Base-by-base conservation (phyloP, 2,888 invertebrate species). In the Andrena praecox region DNA sequence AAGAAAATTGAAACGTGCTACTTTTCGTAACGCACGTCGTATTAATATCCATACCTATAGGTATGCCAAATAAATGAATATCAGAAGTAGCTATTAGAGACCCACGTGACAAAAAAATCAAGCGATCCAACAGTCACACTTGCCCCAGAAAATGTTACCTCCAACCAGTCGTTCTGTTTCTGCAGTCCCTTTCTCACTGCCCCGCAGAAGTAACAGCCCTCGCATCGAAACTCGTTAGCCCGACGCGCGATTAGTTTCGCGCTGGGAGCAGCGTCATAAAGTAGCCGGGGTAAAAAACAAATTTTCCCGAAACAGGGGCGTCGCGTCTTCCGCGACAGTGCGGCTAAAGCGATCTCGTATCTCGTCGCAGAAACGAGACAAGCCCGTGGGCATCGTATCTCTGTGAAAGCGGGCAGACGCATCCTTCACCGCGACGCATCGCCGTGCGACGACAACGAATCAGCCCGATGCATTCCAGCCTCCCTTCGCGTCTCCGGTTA, bases 281-380 rank as follows among this genome's bases (percentile, higher is more conserved):
- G n/a, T 10, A 31, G 54, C 0, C 20, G 0, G 35, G 16, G 42
- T 29, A 31, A 42, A 31, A 29, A 71, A 63, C 52, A 63, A 31
- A 76, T 70, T 62, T 76, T 62, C 54, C 33, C 70, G 42, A 63
- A 69, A 70, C 52, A 52, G 52, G 10, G 70, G 42, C 70, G 62
- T 16, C 52, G 48, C 33, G 12, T 63, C 76, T 76, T 42, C 35
- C 35, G 29, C 54, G 31, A 31, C 24, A 29, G 24, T 24, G n/a
- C 54, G 31, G 29, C 42, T 71, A 56, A 76, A 56, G 71, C 76
- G 62, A 76, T 71, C 71, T 35, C 71, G 63, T 71, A 76, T 76
- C 76, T 70, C 42, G 42, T 42, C 35, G 56, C 56, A 59, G 48
- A 24, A 74, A 67, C 66, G 52, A 59, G 56, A 48, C 56, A 59